Evolutionary conservation across 2,888 invertebrate genomes (phyloP), one percentile per base, ranked within the genome.

Genomic region (Ormyrus nitidulus): DNA sequence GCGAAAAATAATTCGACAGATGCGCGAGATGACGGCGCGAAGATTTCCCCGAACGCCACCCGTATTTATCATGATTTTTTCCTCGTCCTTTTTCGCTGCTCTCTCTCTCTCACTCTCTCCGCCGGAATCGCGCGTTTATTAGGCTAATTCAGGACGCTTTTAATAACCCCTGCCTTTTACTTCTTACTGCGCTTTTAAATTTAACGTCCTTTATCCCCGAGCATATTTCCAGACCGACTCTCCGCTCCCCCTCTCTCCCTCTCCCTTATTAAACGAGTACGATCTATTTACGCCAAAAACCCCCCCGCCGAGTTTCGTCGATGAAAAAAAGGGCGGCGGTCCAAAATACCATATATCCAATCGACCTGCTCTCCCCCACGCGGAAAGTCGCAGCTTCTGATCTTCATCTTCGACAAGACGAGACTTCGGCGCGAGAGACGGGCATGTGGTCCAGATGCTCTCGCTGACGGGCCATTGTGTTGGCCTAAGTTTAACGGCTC

Each of bases 1-100:
- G 72, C 58, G 72, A 81, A 77, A 71, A 70, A 81, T 72, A 79
- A 71, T 75, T 81, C 65, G 75, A 56, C 71, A 71, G 74, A 76
- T 81, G 80, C 64, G 34, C 48, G 44, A 59, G 59, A 66, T 49
- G 66, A 66, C 64, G 70, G 8, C 53, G 11, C 69, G 54, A 53
- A 76, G 73, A 71, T 74, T 75, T 77, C 77, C 56, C 44, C 53
- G 77, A 77, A 81, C 46, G 8, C 54, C 13, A 44, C 46, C 10
- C 64, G 19, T 53, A 69, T 77, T 62, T 48, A 56, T 61, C 66
- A 71, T 56, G n/a, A 53, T 13, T 66, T 59, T 44, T 68, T 72
- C 59, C 3, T 51, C n/a, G 51, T 19, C 49, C 49, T 68, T 13
- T 68, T 56, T 68, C 65, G 5, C 54, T 51, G 34, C 19, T n/a